Evolutionary conservation across 1,140 invertebrate species (phyloP), one percentile per base, ranked within the genome.

Genomic region (Vanessa atalanta): DNA sequence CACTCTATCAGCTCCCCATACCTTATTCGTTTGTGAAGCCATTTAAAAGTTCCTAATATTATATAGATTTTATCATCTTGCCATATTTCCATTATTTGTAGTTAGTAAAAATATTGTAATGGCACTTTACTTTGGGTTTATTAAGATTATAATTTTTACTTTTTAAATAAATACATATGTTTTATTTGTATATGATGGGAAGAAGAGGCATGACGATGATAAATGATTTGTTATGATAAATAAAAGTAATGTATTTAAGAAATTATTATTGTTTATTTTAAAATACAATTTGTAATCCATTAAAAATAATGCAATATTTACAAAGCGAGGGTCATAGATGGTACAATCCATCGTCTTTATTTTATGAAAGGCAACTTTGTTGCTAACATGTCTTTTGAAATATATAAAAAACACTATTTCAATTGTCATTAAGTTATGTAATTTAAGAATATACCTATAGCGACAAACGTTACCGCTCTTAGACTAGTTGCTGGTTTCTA

Each of bases 1-100:
- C 4, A 97, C 96, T 2, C 86, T 97, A 23, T 87, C 95, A 0
- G 96, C 97, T 1, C 95, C 95, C 50, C 79, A 90, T 3, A 81
- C 83, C 1, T 50, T 77, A 8, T 93, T 79, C n/a, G 77, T 81
- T 72, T 92, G 90, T 72, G 86, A 90, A 37, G 65, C 81, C 48
- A 14, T 90, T 53, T 88, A 73, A 81, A 13, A 23, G 14, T 12
- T 26, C 7, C 51, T 53, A 53, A 16, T 43, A 43, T 43, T 43
- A 43, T 43, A 43, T 43, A 43, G n/a, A 15, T 51, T 51, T 6
- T 51, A 51, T 3, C 4, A 15, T n/a, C 4, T n/a, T 9, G 48
- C n/a, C 13, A 14, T 51, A 51, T 51, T n/a, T 51, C 12, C 48
- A 51, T 51, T 51, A 31, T 51, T 51, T 15, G 12, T 51, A 51